Conservation (phyloP, 2,113 vertebrate species). For the Uria lomvia region DNA sequence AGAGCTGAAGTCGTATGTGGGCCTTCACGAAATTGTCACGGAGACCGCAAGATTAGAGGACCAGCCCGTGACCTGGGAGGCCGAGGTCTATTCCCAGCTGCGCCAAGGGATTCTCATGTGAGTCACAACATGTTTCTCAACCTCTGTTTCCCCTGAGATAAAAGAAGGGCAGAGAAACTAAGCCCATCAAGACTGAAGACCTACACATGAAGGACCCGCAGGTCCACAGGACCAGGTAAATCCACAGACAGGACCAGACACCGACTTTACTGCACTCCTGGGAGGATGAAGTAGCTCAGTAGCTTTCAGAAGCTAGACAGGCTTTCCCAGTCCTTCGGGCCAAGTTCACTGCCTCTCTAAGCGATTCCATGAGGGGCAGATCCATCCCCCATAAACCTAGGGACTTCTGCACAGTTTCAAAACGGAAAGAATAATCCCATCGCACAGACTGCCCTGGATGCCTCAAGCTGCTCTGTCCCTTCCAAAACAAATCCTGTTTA, state of each 20-base stretch:
- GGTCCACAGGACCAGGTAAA: neutral
- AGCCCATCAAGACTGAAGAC: neutral
- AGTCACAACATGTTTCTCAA: neutral
- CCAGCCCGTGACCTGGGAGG: neutral
- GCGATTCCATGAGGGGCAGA: neutral
- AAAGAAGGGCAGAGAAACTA: neutral
- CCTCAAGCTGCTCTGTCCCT: neutral
- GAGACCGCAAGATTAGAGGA: slow-evolving; percentile 12
- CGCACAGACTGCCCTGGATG: too few species aligned
- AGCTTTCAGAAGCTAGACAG: neutral
- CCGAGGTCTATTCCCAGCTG: neutral
- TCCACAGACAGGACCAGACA: neutral
- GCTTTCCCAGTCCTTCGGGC: neutral
- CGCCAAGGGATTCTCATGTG: neutral
- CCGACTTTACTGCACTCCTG: too few species aligned
- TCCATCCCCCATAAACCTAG: neutral
- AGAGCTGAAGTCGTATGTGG: neutral
- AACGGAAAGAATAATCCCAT: neutral
- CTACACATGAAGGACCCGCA: neutral
- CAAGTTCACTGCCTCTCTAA: neutral
- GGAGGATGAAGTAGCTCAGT: neutral
- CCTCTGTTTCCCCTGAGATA: neutral
- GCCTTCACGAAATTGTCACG: neutral
- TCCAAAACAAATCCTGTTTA: neutral
- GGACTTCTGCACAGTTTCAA: neutral